Evolutionary conservation across 2,113 vertebrate species (phyloP).

Genomic region (Monarcha castaneiventris): DNA sequence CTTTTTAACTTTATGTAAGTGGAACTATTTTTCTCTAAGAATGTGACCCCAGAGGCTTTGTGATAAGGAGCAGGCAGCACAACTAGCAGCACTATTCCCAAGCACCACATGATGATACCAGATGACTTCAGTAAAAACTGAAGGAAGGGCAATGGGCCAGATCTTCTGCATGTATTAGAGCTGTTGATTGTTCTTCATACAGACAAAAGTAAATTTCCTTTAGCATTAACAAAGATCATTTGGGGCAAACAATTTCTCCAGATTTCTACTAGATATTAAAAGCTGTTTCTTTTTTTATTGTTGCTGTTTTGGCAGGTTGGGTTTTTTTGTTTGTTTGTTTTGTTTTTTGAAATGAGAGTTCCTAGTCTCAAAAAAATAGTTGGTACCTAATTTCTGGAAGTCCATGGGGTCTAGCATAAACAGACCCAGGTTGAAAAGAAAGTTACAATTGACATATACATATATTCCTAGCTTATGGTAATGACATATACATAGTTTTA

Average conservation of each 20-base stretch:
- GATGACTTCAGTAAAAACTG: not conserved
- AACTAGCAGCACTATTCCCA: not conserved
- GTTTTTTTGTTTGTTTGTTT: not conserved
- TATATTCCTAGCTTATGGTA: not conserved
- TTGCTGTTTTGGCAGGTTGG: not conserved
- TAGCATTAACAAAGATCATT: not conserved
- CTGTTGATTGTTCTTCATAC: not conserved
- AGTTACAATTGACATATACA: not conserved
- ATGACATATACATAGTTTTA: not conserved
- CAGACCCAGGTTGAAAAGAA: not conserved
- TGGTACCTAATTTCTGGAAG: not conserved
- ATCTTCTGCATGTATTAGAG: not conserved
- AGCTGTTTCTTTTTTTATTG: not conserved
- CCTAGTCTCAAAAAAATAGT: not conserved
- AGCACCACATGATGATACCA: not conserved
- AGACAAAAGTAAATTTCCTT: not conserved
- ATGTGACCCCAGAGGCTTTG: not conserved
- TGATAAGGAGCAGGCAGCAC: not conserved
- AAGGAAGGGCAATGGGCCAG: not conserved
- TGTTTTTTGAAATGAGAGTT: not conserved
- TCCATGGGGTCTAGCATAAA: accelerated
- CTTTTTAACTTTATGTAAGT: not conserved
- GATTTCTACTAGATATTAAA: not conserved
- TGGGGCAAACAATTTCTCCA: not conserved
- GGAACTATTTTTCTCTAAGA: not conserved